These are phyloP conservation scores for Hermaeophaga mercurialis DNA, from an alignment of 2,888 invertebrate species.

Conservation along the genomic window DNA sequence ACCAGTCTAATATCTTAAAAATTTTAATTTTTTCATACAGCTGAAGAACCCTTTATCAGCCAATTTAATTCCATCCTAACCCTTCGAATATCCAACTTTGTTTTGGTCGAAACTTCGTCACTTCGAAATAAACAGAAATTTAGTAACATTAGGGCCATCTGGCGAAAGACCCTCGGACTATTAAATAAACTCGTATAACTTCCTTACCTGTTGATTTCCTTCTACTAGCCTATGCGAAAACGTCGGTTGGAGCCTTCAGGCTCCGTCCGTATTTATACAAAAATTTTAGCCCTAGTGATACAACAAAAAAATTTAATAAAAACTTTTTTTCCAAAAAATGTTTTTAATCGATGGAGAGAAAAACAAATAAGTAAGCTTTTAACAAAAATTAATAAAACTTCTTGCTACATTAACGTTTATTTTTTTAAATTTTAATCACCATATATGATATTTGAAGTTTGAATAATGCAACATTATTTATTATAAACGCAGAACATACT, in stretches of 20 bases:
- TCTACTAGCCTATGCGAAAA: conserved; percentile 38
- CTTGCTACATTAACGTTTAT: no score
- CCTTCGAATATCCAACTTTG: neutral
- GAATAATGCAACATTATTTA: no score
- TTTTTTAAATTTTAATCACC: no score
- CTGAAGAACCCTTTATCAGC: neutral
- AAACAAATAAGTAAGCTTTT: no score
- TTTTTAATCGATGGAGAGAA: no score
- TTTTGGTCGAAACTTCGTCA: neutral
- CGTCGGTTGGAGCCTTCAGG: conserved; percentile 15
- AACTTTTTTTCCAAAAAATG: no score
- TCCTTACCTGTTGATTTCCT: conserved; percentile 51
- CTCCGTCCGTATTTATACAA: neutral
- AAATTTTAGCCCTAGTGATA: neutral
- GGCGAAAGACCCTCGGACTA: conserved; percentile 51
- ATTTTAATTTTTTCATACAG: neutral
- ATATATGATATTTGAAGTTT: no score
- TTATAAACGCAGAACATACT: no score
- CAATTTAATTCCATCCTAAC: neutral
- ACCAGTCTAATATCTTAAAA: no score
- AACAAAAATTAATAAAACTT: no score
- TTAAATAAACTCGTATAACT: conserved; percentile 44
- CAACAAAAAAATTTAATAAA: no score
- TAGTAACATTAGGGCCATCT: conserved; percentile 53
- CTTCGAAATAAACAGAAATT: conserved; percentile 29